Evolutionary conservation across 2,888 invertebrate genomes (phyloP).

Genomic region (Peribatodes rhomboidaria): DNA sequence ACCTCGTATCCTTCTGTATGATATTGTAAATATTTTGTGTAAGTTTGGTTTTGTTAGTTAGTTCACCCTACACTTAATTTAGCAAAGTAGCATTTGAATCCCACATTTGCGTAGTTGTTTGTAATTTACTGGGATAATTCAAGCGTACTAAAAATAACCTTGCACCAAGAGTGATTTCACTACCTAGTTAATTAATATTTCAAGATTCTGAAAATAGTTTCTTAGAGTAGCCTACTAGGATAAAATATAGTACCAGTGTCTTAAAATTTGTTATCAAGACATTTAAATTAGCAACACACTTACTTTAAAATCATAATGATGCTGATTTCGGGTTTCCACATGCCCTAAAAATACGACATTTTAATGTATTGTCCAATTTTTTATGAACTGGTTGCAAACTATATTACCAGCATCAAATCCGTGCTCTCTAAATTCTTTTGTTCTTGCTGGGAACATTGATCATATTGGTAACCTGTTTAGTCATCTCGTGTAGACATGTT

Average conservation of each 20-base stretch:
- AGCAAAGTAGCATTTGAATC: not conserved
- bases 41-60: not conserved
- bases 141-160: not conserved
- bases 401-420: not conserved
- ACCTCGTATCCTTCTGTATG: not conserved
- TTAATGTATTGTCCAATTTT: no score
- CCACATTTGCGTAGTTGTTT: not conserved
- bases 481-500: not conserved
- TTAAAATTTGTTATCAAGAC: no score
- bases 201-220: not conserved
- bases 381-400: no score
- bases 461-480: not conserved
- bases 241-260: no score
- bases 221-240: not conserved
- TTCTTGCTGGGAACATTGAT: not conserved
- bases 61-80: conserved; percentile 4
- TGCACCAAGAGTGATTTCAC: not conserved
- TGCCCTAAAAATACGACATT: no score
- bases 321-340: no score
- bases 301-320: no score
- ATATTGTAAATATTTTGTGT: conserved; percentile 27
- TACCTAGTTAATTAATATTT: not conserved
- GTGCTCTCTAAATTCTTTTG: not conserved
- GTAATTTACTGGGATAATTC: not conserved
- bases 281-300: no score